phyloP scores from a whole-genome alignment of 2,113 vertebrate species.

The Austrofundulus limnaeus region DNA sequence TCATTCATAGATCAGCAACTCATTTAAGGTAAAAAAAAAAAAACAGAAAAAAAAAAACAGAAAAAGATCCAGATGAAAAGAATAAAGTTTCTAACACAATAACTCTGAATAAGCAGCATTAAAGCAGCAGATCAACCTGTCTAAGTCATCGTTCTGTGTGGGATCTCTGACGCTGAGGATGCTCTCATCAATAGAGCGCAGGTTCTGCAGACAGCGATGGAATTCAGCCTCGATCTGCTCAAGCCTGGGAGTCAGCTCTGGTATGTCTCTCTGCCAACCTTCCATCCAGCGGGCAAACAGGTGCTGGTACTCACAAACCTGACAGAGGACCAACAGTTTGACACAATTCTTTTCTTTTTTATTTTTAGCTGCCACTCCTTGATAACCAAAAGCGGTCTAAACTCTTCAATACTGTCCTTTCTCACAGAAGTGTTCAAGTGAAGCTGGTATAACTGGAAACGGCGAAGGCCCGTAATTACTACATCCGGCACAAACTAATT shows the following conservation, averaged over 20 bases:
- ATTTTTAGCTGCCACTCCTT: too few relatives aligned
- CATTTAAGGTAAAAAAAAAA: too few relatives aligned
- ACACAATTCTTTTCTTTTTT: too few relatives aligned
- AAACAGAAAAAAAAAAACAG: too few relatives aligned
- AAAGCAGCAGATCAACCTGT: conserved; percentile 66
- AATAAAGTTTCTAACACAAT: too few relatives aligned
- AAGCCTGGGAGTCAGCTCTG: conserved; percentile 77
- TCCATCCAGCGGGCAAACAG: conserved; percentile 87
- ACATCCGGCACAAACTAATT: not conserved
- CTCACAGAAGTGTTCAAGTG: not conserved
- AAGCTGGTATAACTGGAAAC: not conserved
- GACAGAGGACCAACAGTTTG: not conserved
- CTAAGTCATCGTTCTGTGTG: conserved; percentile 83
- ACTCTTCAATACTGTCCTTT: not conserved
- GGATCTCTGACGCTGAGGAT: conserved; percentile 84
- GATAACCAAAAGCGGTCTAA: too few relatives aligned
- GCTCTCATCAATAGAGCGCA: conserved; percentile 68
- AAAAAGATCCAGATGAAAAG: too few relatives aligned
- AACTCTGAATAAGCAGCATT: too few relatives aligned
- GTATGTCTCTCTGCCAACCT: conserved; percentile 78
- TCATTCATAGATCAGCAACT: too few relatives aligned
- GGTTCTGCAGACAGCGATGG: conserved; percentile 70
- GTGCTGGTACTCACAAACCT: conserved; percentile 89
- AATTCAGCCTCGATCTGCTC: conserved; percentile 83
- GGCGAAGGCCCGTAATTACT: not conserved